Base-by-base conservation (phyloP, 2,797 vertebrate species). In the Acrossocheilus wenchowensis region DNA sequence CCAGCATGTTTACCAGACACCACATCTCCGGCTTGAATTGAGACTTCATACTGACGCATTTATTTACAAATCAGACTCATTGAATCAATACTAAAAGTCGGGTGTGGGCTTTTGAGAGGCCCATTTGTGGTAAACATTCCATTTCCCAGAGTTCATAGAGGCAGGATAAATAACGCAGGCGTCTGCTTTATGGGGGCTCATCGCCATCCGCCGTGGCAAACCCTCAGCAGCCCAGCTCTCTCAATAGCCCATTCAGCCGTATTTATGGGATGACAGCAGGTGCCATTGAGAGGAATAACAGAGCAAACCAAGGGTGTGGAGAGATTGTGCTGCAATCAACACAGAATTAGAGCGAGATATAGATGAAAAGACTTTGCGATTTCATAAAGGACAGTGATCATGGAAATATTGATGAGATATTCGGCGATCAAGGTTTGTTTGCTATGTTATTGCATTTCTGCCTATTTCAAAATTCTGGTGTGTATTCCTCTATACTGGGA, bases 41-140 rank as follows among this genome's bases (percentile, higher is more conserved):
- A 81, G 89, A 90, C 88, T 88, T 91, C 93, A 78, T 77, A 92
- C 57, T 74, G 86, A 84, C 62, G 60, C 89, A 91, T 91, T 91
- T 93, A 94, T 93, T 94, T 94, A 94, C 93, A 94, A 94, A 94
- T 93, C 91, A 68, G 87, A 93, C 92, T 94, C 91, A 93, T 92
- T 93, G 91, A 95, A 93, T 94, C 93, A 94, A 94, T 95, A 94
- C 87, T 93, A 91, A 95, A 93, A 93, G 92, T 91, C 77, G 69
- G 88, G 91, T 81, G 69, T 89, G 90, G 88, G 93, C 91, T 89
- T 91, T 91, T 93, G 88, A 93, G 90, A 91, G 91, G 79, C 91
- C 91, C 93, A 92, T 95, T 94, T 94, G 92, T 91, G 90, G 91
- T 92, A 94, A 95, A 94, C 93, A 94, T 93, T 93, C 93, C 83